Evolutionary conservation across 2,888 invertebrate genomes (phyloP).

Genomic region (Conchocele bisecta): DNA sequence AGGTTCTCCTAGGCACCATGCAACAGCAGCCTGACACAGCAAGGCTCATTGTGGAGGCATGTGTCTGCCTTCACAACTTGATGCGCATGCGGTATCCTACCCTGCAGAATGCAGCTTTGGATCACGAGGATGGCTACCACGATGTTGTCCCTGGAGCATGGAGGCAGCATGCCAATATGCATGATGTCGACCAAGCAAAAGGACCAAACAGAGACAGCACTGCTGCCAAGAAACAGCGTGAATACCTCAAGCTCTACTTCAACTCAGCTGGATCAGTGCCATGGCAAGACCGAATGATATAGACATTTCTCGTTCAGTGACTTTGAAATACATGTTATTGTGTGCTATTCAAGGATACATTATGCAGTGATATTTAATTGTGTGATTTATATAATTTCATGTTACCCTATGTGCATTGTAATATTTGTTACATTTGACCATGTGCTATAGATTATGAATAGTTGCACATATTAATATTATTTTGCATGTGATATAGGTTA

Average conservation of each 20-base stretch:
- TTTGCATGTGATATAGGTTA: too few species aligned
- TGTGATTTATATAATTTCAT: too few species aligned
- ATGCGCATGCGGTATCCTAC: conserved; percentile 48
- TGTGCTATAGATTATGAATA: background rate
- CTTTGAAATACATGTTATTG: too few species aligned
- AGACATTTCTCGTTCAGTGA: too few species aligned
- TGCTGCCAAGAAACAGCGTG: conserved; percentile 50
- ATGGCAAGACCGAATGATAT: conserved; percentile 54
- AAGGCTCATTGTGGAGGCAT: conserved; percentile 29
- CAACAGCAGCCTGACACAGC: conserved; percentile 33
- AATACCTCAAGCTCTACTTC: conserved; percentile 59
- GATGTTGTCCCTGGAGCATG: conserved; percentile 48
- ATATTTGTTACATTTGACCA: background rate
- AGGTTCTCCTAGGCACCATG: conserved; percentile 24
- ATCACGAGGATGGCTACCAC: conserved; percentile 53
- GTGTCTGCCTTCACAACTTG: conserved; percentile 54
- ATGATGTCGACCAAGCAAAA: conserved; percentile 42
- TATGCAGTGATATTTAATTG: too few species aligned
- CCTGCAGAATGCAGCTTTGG: conserved; percentile 40
- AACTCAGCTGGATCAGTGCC: conserved; percentile 56
- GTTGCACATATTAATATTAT: too few species aligned
- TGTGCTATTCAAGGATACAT: too few species aligned
- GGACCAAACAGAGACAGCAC: conserved; percentile 50
- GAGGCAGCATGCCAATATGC: conserved; percentile 45
- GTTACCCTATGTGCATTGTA: too few species aligned